Evolutionary conservation across 2,797 vertebrate genomes (phyloP).

Genomic region (Lophotriccus pileatus): DNA sequence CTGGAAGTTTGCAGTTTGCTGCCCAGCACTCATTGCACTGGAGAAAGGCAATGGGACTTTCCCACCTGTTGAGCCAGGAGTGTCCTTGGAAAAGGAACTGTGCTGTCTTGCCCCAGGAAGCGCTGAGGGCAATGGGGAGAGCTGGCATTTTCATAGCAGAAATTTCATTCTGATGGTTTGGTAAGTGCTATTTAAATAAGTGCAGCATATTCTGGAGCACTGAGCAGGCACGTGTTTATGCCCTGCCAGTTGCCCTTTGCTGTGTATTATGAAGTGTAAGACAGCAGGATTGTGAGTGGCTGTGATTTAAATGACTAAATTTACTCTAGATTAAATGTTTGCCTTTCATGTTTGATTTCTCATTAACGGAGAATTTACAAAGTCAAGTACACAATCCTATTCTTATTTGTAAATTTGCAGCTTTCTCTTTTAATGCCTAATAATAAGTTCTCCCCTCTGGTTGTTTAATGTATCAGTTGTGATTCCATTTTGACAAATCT

Average conservation of each 20-base stretch:
- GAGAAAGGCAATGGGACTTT: background rate
- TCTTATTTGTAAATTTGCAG: conserved; percentile 48
- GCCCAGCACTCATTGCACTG: background rate
- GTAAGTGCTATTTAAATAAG: background rate
- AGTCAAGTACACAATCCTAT: conserved; percentile 20
- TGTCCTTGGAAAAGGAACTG: background rate
- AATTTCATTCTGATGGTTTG: conserved; percentile 1
- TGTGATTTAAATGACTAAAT: conserved; percentile 49
- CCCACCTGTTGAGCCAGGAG: background rate
- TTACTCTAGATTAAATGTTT: conserved; percentile 61
- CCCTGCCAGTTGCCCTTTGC: background rate
- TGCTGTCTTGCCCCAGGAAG: background rate
- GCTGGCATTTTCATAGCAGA: background rate
- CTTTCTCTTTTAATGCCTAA: conserved; percentile 49
- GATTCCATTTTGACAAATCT: conserved; percentile 42
- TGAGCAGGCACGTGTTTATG: background rate
- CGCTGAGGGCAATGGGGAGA: background rate
- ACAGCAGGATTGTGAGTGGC: background rate
- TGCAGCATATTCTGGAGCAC: background rate
- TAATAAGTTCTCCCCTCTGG: conserved; percentile 48
- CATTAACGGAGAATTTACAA: conserved; percentile 56
- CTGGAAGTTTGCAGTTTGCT: background rate
- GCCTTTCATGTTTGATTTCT: conserved; percentile 65
- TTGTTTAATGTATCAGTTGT: conserved; percentile 49
- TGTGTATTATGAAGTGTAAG: conserved; percentile 10